Conservation (phyloP, 2,797 vertebrate species). For the Melanotaenia maccullochi region DNA sequence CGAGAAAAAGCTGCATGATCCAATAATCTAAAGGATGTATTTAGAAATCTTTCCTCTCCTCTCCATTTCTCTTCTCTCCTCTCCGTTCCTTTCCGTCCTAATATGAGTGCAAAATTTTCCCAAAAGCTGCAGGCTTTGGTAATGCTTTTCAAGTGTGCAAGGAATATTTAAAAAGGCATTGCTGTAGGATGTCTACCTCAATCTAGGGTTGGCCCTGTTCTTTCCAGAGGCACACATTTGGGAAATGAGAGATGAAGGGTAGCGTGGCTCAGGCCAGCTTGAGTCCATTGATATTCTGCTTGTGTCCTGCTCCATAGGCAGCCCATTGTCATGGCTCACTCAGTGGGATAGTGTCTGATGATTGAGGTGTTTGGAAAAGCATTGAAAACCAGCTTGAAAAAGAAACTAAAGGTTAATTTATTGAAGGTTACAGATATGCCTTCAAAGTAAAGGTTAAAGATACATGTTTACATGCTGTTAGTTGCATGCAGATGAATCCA, state of each 20-base stretch:
- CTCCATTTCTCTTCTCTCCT: neutral
- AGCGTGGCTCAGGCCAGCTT: constrained; percentile 54
- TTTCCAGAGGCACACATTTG: constrained; percentile 68
- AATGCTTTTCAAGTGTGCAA: constrained; percentile 40
- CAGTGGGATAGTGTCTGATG: constrained; percentile 74
- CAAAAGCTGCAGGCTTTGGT: constrained; percentile 48
- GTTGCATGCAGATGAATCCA: neutral
- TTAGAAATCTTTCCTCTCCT: constrained; percentile 5
- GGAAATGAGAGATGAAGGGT: constrained; percentile 74
- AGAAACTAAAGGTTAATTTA: constrained; percentile 60
- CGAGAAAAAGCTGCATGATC: constrained; percentile 12
- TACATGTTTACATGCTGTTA: neutral
- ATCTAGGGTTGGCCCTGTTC: constrained; percentile 46
- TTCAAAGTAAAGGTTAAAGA: constrained; percentile 10
- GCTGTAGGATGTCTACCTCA: constrained; percentile 61
- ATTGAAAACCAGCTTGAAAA: constrained; percentile 56
- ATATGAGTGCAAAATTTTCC: constrained; percentile 27
- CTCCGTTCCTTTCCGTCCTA: neutral
- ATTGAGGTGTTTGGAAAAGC: constrained; percentile 64
- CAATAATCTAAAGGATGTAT: constrained; percentile 11
- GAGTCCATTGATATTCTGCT: constrained; percentile 77
- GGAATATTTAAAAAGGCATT: constrained; percentile 61
- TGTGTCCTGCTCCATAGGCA: constrained; percentile 76
- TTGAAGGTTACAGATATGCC: constrained; percentile 52
- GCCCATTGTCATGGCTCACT: constrained; percentile 75